Base-by-base conservation (phyloP, 2,888 invertebrate genomes). In the Ctenicera cuprea region DNA sequence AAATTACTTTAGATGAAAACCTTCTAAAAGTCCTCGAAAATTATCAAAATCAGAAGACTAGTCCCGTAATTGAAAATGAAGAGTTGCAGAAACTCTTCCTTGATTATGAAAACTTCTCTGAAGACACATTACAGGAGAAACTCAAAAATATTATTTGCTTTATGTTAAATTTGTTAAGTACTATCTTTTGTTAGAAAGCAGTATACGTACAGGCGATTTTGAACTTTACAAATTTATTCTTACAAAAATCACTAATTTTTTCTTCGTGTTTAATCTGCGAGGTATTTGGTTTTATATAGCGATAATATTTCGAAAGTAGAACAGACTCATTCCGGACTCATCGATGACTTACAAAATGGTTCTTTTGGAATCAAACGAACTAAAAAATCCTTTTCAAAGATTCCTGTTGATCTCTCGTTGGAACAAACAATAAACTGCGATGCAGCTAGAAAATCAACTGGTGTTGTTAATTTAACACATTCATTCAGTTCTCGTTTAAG, bases 211-310 rank as follows among this genome's bases (percentile, higher is more conserved):
- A 79, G 84, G 76, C 5, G 76, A 85, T 76, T 80, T 83, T 45
- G 74, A 81, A 48, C 61, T 83, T 9, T 82, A 79, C 37, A 71
- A 79, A 70, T 80, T 74, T 43, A 66, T 80, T 45, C 72, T 84
- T 30, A 77, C 79, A 3, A 81, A 81, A 79, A 81, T 85, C 0
- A 76, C 74, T 0, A 80, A 81, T 73, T 43, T 83, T 18, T 83
- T 83, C 72, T 84, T 83, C 57, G 61, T 59, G 1, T 75, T 81
- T 9, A 83, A 83, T 77, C 83, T 75, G 76, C 84, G 37, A 76
- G 82, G 11, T 84, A 80, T 71, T 59, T 79, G 22, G 75, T 80
- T 1, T 75, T 75, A 65, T 83, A 83, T 68, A 63, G 69, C 14
- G 75, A 81, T 54, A 83, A 83, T 64, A 73, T 85, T 16, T 16